phyloP scores from a whole-genome alignment of 2,888 invertebrate genomes.

The Lithophane semibrunnea region DNA sequence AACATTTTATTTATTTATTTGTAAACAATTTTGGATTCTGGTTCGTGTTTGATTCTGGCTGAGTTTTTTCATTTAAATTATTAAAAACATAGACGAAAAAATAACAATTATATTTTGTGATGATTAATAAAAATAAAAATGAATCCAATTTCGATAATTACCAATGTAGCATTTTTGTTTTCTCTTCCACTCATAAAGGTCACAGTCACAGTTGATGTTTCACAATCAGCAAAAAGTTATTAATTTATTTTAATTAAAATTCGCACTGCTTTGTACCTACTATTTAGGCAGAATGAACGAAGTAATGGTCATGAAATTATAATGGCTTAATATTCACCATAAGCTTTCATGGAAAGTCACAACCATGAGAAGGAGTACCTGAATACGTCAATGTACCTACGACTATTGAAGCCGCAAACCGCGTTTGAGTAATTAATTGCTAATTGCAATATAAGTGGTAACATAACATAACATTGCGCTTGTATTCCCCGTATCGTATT shows the following conservation, averaged over 20 bases:
- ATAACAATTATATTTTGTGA: background rate
- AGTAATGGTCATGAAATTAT: background rate
- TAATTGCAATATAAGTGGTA: no score
- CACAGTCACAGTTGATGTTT: background rate
- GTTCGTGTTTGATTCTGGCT: no score
- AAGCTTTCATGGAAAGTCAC: background rate
- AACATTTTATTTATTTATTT: no score
- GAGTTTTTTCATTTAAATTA: no score
- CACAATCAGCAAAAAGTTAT: background rate
- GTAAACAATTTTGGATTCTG: no score
- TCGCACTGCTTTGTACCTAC: background rate
- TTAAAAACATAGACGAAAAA: background rate
- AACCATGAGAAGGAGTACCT: background rate
- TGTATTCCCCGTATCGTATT: no score
- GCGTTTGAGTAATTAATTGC: background rate
- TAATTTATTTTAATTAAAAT: background rate
- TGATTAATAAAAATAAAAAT: background rate
- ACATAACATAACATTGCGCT: no score
- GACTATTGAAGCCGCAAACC: background rate
- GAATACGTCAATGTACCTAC: background rate
- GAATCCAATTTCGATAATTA: constrained; percentile 4
- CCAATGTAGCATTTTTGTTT: background rate
- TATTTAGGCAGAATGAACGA: background rate
- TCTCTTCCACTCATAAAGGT: background rate
- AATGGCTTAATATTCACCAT: background rate